A percentile compares a stretch with the other conserved stretches of the same genome.
Conservation (phyloP, 2,113 vertebrate species). For the Furnarius figulus region DNA sequence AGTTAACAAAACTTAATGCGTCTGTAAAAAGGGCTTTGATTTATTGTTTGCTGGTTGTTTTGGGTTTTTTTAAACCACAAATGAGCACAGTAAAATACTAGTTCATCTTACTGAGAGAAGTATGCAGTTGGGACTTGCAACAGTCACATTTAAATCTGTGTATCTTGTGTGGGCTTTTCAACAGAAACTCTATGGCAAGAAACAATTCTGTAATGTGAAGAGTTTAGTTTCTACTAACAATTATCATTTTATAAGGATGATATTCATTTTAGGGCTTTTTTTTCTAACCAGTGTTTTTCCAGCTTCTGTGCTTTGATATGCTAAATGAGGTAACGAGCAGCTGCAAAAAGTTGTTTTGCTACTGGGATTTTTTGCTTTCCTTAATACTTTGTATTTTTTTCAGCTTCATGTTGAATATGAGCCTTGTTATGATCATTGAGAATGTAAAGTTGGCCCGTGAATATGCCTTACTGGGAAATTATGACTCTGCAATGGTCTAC, state of each 20-base stretch:
- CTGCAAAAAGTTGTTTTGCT: background rate
- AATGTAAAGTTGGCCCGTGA: constrained; percentile 96
- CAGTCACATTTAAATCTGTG: background rate
- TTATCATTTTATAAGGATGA: background rate
- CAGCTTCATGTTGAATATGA: constrained; percentile 84
- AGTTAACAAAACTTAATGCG: background rate
- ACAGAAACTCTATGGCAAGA: background rate
- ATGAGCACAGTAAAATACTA: background rate
- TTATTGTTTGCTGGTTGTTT: background rate
- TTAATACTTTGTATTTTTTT: background rate
- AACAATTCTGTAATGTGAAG: background rate
- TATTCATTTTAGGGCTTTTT: background rate
- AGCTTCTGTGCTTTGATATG: background rate
- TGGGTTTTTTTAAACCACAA: background rate
- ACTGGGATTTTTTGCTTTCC: background rate
- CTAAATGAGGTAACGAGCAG: background rate
- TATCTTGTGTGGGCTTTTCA: background rate
- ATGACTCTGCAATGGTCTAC: constrained; percentile 92
- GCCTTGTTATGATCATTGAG: constrained; percentile 92
- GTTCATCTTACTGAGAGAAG: background rate
- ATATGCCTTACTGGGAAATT: constrained; percentile 95
- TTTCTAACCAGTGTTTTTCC: background rate
- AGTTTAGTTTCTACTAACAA: background rate
- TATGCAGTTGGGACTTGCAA: background rate
- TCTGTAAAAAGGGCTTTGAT: background rate